Base-by-base conservation (phyloP, 2,888 invertebrate species). In the Sthenelais limicola region DNA sequence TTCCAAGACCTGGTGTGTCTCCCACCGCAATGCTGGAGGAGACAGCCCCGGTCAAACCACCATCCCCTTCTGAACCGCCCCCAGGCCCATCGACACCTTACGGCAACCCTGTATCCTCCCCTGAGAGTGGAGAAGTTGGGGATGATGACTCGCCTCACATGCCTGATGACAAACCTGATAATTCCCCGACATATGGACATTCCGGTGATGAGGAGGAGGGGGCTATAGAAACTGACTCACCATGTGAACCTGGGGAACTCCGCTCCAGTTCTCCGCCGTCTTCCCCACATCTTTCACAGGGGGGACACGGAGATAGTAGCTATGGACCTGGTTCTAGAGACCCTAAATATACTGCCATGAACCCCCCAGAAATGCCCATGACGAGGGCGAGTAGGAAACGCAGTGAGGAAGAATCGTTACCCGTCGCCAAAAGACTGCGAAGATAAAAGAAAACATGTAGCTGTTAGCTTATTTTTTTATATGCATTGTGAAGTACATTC, bases 341-440 rank as follows among this genome's bases (percentile, higher is more conserved):
- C 26, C 24, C 5, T 5, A 28, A 54, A n/a, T 54, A 54, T 28
- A 12, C n/a, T n/a, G n/a, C n/a, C n/a, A n/a, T n/a, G n/a, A n/a
- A n/a, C n/a, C n/a, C n/a, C n/a, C n/a, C n/a, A n/a, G n/a, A n/a
- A n/a, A 71, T 66, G 21, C 58, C 67, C 18, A 70, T 35, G 67
- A 74, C 74, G 21, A 47, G 74, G n/a, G 67, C 74, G 1, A 56
- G 33, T 24, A 52, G 71, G 18, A 33, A 68, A 38, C 49, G 66
- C 0, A 68, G 56, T n/a, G 74, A 76, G 28, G 73, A 76, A 33
- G 72, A 74, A 28, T 68, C 73, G 21, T 24, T 68, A 32, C 76
- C 76, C 2, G 72, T 74, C 26, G 73, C 76, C 0, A 76, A 76
- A 52, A 49, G 74, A 38, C 58, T 76, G 3, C 38, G 76, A 24